Evolutionary conservation across 2,888 invertebrate genomes (phyloP), one percentile per base, ranked within the genome.

Genomic region (Agonopterix heracliana): DNA sequence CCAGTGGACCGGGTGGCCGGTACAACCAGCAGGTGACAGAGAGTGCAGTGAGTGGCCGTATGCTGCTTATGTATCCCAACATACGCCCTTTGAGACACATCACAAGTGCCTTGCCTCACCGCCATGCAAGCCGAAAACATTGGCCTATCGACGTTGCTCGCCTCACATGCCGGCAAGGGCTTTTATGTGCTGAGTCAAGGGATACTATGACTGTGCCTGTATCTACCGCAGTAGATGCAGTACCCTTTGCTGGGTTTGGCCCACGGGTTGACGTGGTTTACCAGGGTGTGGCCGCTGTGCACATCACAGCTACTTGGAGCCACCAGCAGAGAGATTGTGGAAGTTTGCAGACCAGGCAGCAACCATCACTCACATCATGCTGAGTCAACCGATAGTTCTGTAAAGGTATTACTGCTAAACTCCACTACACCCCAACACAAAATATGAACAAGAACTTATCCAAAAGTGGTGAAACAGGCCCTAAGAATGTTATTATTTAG

Each of bases 371-470:
- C 36, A n/a, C 36, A 36, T 2, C 14, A 14, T 14, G n/a, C 9
- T n/a, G 36, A n/a, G 36, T n/a, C 36, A n/a, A 36, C 36, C 36
- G 36, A n/a, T 36, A 36, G 36, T 36, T n/a, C 3, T 36, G 36
- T 36, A 36, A 36, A 36, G 3, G 36, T 36, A n/a, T n/a, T 36
- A 36, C 36, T 36, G 36, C 36, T 36, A 36, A 36, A 36, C 36
- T n/a, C 36, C 38, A 42, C 55, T 55, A 56, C 36, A 36, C 36
- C 36, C 36, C n/a, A n/a, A n/a, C n/a, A n/a, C n/a, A n/a, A 5
- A 35, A 35, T n/a, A n/a, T n/a, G n/a, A n/a, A n/a, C n/a, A n/a
- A n/a, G n/a, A n/a, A n/a, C n/a, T n/a, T n/a, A n/a, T n/a, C n/a
- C n/a, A n/a, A n/a, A n/a, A n/a, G n/a, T n/a, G n/a, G n/a, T n/a